Base-by-base conservation (phyloP, 2,113 vertebrate species). In the Bombycilla garrulus region DNA sequence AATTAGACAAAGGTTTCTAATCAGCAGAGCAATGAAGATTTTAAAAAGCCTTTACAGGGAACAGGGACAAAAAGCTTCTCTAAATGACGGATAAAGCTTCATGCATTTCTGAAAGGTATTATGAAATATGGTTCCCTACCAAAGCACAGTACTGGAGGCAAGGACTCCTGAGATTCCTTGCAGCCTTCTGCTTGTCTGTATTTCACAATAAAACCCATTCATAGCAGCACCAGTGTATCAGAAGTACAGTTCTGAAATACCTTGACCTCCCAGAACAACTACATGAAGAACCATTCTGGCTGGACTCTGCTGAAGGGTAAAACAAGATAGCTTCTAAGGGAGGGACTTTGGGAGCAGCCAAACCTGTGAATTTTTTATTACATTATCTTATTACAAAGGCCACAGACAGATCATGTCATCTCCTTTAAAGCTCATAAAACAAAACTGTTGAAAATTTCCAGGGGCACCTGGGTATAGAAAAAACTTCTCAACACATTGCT, bases 1-100 rank as follows among this genome's bases (percentile, higher is more conserved):
- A 97, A 95, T 95, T 92, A 95, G 94, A 95, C 92, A 91, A 95
- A 95, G 91, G 91, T 91, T 94, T 95, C 94, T 93, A 91, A 95
- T 95, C 83, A 95, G 47, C 53, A 92, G 61, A 86, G 86, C 72
- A 95, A 86, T 89, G 86, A 92, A 93, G 89, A 86, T 93, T 91
- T 91, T 84, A 50, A 91, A 96, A 86, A 87, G 80, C 40, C 69
- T 89, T 93, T 92, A 93, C 23, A 64, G 61, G 44, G 77, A 93
- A 35, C 40, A 81, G 88, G 84, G 88, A 83, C 53, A 95, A 95
- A 94, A 95, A 89, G 17, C 42, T 87, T 31, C 65, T 92, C 64
- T 95, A 93, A 95, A 42, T 76, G 80, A 92, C 70, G 44, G 40
- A 92, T 84, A 93, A 89, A 95, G 53, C 61, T 79, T 84, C 44